These are phyloP conservation scores for Albula glossodonta DNA, from an alignment of 2,113 vertebrate genomes.

Conservation along the genomic window DNA sequence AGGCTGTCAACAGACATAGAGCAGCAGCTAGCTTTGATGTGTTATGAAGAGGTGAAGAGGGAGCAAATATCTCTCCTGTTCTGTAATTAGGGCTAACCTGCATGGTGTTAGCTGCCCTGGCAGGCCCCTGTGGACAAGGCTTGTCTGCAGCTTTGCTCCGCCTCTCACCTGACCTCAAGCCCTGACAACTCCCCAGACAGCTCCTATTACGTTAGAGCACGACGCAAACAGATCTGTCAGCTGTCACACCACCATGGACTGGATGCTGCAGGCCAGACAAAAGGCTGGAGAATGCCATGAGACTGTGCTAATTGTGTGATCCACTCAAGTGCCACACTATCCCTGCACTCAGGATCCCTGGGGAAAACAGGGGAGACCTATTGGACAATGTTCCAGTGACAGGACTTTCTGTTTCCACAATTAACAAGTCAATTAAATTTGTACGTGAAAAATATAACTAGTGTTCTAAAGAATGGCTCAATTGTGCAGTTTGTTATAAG, in stretches of 20 bases:
- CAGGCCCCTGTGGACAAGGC: background rate
- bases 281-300: background rate
- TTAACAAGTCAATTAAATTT: background rate
- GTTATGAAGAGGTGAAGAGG: background rate
- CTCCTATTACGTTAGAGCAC: slow-evolving; percentile 1
- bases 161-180: background rate
- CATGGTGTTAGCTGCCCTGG: slow-evolving; percentile 9
- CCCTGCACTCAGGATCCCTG: background rate
- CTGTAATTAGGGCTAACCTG: slow-evolving; percentile 11
- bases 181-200: background rate
- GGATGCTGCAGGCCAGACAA: background rate
- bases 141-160: background rate
- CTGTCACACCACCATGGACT: background rate
- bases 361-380: background rate
- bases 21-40: slow-evolving; percentile 8
- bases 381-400: background rate
- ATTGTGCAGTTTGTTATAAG: background rate
- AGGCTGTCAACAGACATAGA: background rate
- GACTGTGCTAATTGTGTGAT: background rate
- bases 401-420: background rate
- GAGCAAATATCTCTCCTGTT: background rate
- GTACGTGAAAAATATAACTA: background rate
- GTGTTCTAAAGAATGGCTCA: background rate
- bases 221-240: slow-evolving; percentile 8
- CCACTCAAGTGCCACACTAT: background rate